Evolutionary conservation across 2,888 invertebrate genomes (phyloP).

Genomic region (Ischnura elegans): DNA sequence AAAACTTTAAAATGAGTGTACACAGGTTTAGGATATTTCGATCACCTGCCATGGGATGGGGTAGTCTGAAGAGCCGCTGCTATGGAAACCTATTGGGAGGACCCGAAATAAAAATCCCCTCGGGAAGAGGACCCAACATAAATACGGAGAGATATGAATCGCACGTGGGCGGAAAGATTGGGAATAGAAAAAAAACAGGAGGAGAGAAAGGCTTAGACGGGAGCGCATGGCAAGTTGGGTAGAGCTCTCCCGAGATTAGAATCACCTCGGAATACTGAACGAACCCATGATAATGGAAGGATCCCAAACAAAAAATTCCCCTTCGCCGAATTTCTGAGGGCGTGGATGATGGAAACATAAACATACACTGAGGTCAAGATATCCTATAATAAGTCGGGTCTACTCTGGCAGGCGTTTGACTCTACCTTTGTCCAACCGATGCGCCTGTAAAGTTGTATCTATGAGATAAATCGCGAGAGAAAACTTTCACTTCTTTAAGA

Average conservation of each 20-base stretch:
- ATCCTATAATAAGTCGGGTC: not conserved
- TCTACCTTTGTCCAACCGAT: no score
- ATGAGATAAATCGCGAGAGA: no score
- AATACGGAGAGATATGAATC: not conserved
- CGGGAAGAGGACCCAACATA: not conserved
- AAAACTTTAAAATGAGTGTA: no score
- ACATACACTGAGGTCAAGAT: not conserved
- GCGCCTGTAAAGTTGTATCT: no score
- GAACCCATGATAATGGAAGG: not conserved
- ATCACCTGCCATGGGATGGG: not conserved
- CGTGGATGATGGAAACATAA: not conserved
- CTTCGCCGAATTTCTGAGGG: not conserved
- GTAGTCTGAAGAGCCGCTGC: no score
- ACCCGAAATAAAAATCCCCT: not conserved
- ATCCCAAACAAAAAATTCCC: not conserved
- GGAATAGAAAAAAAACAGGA: not conserved
- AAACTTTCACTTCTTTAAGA: no score
- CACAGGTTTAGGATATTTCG: no score
- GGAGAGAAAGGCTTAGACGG: slow-evolving; percentile 32
- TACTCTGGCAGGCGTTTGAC: no score
- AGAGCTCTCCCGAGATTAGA: slow-evolving; percentile 37
- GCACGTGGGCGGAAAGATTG: not conserved
- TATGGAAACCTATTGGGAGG: not conserved
- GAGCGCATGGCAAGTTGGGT: not conserved
- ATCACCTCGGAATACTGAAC: slow-evolving; percentile 52